These are phyloP conservation scores for Phorcus lineatus DNA, from an alignment of 2,888 invertebrate genomes.

Conservation along the genomic window DNA sequence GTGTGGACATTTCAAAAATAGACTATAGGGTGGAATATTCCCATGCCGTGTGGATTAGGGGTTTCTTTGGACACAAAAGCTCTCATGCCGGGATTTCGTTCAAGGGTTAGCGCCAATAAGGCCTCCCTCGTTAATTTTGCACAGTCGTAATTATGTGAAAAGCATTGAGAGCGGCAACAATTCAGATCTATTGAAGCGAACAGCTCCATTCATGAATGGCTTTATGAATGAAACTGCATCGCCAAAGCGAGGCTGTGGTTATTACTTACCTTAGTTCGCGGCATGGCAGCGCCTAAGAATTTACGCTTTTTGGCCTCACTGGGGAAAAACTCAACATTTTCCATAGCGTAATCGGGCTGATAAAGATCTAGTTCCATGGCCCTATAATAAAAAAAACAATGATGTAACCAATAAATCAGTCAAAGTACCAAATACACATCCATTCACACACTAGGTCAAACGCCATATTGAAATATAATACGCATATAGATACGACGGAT, in stretches of 20 bases:
- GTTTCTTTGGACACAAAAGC: too few relatives aligned
- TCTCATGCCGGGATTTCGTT: neutral
- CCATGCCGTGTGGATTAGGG: neutral
- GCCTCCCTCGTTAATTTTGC: neutral
- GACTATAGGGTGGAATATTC: neutral
- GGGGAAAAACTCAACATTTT: slow-evolving; percentile 37
- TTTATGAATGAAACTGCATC: slow-evolving; percentile 19
- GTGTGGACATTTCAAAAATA: neutral
- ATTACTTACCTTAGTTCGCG: slow-evolving; percentile 25
- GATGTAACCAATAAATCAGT: neutral
- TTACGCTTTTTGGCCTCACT: slow-evolving; percentile 28
- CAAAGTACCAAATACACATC: neutral
- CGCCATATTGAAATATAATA: slow-evolving; percentile 33
- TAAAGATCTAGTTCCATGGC: slow-evolving; percentile 40
- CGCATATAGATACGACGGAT: neutral
- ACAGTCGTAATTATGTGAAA: neutral
- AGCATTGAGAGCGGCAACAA: neutral
- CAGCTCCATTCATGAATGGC: slow-evolving; percentile 14
- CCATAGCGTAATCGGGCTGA: slow-evolving; percentile 39
- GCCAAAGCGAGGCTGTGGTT: slow-evolving; percentile 8
- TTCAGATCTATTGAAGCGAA: slow-evolving; percentile 7
- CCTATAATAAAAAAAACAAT: slow-evolving; percentile 9
- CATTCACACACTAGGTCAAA: neutral
- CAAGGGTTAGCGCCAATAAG: neutral
- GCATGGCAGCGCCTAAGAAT: neutral